Evolutionary conservation across 2,113 vertebrate species (phyloP), one percentile per base, ranked within the genome.

Genomic region (Brachyhypopomus gauderio): DNA sequence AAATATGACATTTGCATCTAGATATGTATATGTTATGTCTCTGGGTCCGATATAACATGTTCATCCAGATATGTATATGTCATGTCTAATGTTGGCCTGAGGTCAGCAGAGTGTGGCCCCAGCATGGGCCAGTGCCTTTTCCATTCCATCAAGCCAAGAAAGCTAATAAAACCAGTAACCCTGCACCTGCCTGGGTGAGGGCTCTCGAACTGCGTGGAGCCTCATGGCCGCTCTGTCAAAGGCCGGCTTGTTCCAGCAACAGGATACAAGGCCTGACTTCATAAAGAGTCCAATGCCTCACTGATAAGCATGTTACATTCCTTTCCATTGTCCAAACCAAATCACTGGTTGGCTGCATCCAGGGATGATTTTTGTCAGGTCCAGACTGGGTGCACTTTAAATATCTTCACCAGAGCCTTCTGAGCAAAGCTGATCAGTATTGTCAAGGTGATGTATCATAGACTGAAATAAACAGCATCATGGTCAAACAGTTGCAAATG

Each of bases 271-370:
- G 66, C 55, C 76, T 75, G 27, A 11, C 60, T 66, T 7, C 23
- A 22, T 58, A 22, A 74, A 41, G 41, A 66, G 72, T 80, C 78
- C 72, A 52, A 80, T 23, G 70, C 70, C 69, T 80, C 69, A 80
- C 79, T 66, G 60, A 67, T 23, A 72, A 69, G 52, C 34, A 72
- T 45, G 34, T 64, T 30, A 75, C 55, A 73, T 74, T 45, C 52
- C 55, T 75, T 84, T 27, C 77, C 55, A 20, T 41, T 75, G 58
- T 34, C n/a, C 59, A 79, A 70, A 71, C 67, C 22, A 78, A 41
- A 62, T 59, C 22, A 69, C 23, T 59, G 62, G 45, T 56, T 79
- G 71, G 62, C 34, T 60, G 77, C 17, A 75, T 14, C 5, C 48
- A 55, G 23, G 36, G 34, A 36, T 78, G 36, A 67, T 30, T 30